Evolutionary conservation across 2,113 vertebrate species (phyloP).

Genomic region (Chlorodrepanis virens): DNA sequence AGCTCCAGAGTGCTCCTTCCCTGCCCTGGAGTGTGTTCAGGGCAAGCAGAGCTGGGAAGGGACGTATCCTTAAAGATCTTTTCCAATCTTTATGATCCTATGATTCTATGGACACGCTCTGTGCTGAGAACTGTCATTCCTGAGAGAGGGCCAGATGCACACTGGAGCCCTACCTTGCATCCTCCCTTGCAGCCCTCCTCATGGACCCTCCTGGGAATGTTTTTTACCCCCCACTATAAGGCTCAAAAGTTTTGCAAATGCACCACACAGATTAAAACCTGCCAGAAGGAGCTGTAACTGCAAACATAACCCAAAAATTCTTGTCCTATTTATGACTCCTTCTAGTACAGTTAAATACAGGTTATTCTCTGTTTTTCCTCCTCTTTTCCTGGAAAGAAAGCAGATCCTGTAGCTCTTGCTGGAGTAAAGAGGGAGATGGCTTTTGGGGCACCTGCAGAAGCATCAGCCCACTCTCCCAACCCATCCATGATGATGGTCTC

Average conservation of each 20-base stretch:
- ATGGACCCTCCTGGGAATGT: background rate
- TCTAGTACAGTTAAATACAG: background rate
- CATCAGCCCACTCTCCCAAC: background rate
- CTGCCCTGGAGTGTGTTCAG: background rate
- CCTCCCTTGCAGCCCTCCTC: background rate
- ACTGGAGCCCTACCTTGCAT: background rate
- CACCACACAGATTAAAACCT: background rate
- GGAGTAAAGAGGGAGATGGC: background rate
- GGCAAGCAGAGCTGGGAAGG: background rate
- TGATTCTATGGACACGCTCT: background rate
- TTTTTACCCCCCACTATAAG: background rate
- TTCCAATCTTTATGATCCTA: background rate
- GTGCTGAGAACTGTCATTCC: background rate
- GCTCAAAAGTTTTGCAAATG: background rate
- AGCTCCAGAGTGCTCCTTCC: background rate
- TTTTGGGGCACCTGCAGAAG: background rate
- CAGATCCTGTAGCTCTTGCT: background rate
- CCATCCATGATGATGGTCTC: background rate
- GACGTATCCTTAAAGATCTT: fast-evolving
- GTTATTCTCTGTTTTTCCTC: background rate
- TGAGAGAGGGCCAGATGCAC: background rate
- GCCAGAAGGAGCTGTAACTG: background rate
- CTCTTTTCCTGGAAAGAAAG: background rate
- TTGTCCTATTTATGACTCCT: background rate
- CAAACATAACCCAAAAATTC: background rate